Evolutionary conservation across 2,113 vertebrate species (phyloP).

Genomic region (Cariama cristata): DNA sequence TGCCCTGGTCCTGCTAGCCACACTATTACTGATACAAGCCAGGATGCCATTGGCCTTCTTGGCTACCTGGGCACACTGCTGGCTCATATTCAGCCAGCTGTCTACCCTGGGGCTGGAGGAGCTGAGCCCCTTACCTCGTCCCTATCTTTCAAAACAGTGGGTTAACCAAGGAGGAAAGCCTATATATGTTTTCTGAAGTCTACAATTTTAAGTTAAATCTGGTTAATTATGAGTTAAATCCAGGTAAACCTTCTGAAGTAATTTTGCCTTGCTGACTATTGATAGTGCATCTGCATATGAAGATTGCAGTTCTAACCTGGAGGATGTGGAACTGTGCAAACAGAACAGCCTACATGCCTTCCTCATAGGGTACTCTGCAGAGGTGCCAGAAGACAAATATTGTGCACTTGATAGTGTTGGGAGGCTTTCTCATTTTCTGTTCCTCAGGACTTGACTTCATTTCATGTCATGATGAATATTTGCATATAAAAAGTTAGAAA

Average conservation of each 20-base stretch:
- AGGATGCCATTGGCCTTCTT: background rate
- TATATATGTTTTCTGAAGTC: background rate
- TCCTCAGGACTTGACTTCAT: background rate
- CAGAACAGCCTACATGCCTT: background rate
- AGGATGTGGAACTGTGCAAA: background rate
- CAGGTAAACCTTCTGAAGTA: background rate
- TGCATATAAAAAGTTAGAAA: background rate
- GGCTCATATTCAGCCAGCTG: background rate
- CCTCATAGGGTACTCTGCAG: background rate
- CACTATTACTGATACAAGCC: fast-evolving
- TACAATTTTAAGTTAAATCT: background rate
- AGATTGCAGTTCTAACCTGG: background rate
- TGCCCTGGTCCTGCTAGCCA: background rate
- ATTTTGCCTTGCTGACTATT: background rate
- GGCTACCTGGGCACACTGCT: background rate
- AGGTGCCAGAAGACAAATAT: background rate
- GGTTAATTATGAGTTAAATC: background rate
- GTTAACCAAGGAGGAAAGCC: background rate
- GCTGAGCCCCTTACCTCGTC: background rate
- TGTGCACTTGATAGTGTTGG: background rate
- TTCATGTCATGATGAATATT: background rate
- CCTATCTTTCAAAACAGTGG: background rate
- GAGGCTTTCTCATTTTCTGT: background rate
- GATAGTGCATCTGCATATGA: background rate
- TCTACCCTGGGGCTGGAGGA: background rate